A percentile compares a stretch with the other conserved stretches of the same genome.
phyloP scores from a whole-genome alignment of 2,888 invertebrate species.

The Drosophila atroscutellata region DNA sequence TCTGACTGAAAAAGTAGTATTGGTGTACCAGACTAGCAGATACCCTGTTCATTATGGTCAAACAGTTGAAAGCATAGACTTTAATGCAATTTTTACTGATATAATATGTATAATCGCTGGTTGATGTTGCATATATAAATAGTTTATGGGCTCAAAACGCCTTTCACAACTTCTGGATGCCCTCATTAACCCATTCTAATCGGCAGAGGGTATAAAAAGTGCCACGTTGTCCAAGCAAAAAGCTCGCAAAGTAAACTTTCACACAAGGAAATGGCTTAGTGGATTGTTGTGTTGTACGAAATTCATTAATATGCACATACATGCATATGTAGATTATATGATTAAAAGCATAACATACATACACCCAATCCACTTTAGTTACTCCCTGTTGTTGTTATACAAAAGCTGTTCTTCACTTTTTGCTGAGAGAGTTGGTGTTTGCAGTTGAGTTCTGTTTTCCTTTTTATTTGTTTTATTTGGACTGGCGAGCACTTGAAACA shows the following conservation, averaged over 20 bases:
- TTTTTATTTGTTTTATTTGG: slow-evolving; percentile 50
- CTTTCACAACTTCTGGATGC: background rate
- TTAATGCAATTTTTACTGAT: too few relatives aligned
- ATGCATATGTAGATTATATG: slow-evolving; percentile 70
- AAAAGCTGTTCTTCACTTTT: slow-evolving; percentile 22
- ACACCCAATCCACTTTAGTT: slow-evolving; percentile 21
- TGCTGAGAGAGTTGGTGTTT: slow-evolving; percentile 6
- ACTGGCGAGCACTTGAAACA: slow-evolving; percentile 27
- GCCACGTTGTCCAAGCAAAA: background rate
- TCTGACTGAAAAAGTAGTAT: background rate
- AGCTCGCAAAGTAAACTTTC: slow-evolving; percentile 9
- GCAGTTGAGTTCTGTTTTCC: slow-evolving; percentile 20
- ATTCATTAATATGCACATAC: slow-evolving; percentile 72
- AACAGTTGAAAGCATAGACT: background rate
- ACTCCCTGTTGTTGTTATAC: slow-evolving; percentile 7
- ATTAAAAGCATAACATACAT: slow-evolving; percentile 59
- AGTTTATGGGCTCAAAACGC: background rate
- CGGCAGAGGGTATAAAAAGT: background rate
- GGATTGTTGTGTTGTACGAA: slow-evolving; percentile 19
- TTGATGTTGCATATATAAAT: background rate
- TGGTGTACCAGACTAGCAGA: background rate
- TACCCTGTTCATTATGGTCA: background rate
- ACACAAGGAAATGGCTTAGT: slow-evolving; percentile 1
- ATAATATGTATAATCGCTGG: background rate
- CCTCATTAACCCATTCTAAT: background rate